Evolutionary conservation across 2,888 invertebrate species (phyloP).

Genomic region (Spilarctia lutea): DNA sequence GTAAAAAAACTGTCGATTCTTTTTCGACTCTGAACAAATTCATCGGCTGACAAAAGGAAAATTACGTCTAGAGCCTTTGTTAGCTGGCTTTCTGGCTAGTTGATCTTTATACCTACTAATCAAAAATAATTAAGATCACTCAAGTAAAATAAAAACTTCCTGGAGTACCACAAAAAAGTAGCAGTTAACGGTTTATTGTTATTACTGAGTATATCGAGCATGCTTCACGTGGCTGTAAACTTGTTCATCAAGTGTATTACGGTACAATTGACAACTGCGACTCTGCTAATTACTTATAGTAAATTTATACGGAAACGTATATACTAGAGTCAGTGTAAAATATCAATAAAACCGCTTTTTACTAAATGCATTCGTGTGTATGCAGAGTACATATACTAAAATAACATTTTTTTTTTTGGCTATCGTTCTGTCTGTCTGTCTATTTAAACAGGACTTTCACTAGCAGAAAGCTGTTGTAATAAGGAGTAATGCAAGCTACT

Average conservation of each 20-base stretch:
- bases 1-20: neutral
- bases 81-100: neutral
- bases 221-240: conserved; percentile 15
- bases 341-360: no score
- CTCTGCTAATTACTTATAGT: neutral
- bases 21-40: neutral
- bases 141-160: conserved; percentile 24
- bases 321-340: no score
- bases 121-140: conserved; percentile 7
- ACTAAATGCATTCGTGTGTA: no score
- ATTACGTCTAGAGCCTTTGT: neutral
- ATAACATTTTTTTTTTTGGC: no score
- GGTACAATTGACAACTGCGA: conserved; percentile 8
- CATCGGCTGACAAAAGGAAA: neutral
- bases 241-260: conserved; percentile 12
- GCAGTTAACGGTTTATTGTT: conserved; percentile 36
- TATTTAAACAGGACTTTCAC: no score
- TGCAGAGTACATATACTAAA: no score
- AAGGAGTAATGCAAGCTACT: no score
- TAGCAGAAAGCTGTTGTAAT: no score
- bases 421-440: no score
- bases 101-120: neutral
- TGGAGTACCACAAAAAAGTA: conserved; percentile 22
- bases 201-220: conserved; percentile 20
- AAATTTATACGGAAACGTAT: neutral